These are phyloP conservation scores for Caenorhabditis sp. DNA, from an alignment of 2,888 invertebrate genomes.

Conservation along the genomic window DNA sequence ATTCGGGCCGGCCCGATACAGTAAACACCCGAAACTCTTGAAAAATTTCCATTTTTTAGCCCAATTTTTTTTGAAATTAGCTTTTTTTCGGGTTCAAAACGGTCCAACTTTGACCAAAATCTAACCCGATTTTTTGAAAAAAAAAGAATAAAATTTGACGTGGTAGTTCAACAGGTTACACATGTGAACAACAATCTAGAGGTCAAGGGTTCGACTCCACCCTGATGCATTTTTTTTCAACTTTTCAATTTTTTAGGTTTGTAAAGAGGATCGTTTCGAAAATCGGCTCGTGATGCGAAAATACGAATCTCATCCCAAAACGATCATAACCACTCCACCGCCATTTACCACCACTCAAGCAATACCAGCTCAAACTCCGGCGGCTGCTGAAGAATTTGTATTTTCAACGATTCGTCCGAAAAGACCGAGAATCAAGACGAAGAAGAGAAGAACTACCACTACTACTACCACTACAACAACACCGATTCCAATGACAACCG, in stretches of 20 bases:
- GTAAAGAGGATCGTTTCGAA: conserved; percentile 20
- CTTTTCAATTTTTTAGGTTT: conserved; percentile 5
- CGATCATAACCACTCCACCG: conserved; percentile 36
- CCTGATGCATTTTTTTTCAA: too few relatives aligned
- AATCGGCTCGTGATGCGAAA: conserved; percentile 17
- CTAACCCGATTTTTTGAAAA: too few relatives aligned
- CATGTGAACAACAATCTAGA: too few relatives aligned
- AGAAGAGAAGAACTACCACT: conserved; percentile 14
- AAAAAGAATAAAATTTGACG: too few relatives aligned
- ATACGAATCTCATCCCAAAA: conserved; percentile 18
- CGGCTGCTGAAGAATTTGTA: conserved; percentile 44
- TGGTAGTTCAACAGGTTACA: too few relatives aligned
- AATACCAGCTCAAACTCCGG: conserved; percentile 6
- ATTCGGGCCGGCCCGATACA: too few relatives aligned
- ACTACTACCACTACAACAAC: background rate
- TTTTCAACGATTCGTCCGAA: conserved; percentile 49
- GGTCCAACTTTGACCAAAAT: too few relatives aligned
- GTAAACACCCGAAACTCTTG: too few relatives aligned
- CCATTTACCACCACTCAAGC: conserved; percentile 13
- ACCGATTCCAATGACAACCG: background rate
- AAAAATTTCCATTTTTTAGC: too few relatives aligned
- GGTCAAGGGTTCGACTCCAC: too few relatives aligned
- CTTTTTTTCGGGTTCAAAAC: too few relatives aligned
- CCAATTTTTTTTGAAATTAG: too few relatives aligned
- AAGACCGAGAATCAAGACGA: conserved; percentile 23